Percentiles rank a stretch among this genome's conserved stretches.
Evolutionary conservation across 37 sponge, comb jelly and placozoan species (phyloP).

Genomic region (Aplysina aerophoba): DNA sequence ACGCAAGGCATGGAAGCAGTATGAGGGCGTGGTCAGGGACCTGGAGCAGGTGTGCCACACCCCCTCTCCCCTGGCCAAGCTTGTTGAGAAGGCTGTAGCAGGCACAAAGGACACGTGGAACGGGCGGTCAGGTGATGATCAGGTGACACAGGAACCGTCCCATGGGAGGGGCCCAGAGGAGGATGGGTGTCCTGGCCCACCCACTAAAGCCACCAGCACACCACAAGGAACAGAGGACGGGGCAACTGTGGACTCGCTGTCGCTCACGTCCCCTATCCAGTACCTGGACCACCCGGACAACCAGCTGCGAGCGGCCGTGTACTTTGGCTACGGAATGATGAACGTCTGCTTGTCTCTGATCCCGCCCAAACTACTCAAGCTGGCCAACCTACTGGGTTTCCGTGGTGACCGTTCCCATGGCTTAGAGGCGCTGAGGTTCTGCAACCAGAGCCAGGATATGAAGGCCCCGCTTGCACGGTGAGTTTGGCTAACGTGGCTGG

Average conservation of each 20-base stretch:
- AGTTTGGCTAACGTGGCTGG: too few relatives aligned
- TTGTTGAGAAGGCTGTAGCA: too few relatives aligned
- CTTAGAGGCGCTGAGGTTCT: constrained; percentile 80
- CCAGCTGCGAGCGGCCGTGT: constrained; percentile 72
- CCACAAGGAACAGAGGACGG: too few relatives aligned
- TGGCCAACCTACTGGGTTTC: constrained; percentile 97
- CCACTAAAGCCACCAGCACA: neutral
- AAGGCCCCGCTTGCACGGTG: constrained; percentile 89
- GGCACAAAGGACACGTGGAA: too few relatives aligned
- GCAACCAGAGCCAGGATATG: constrained; percentile 80
- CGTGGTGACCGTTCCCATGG: constrained; percentile 80
- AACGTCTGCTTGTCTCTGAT: constrained; percentile 93
- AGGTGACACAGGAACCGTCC: neutral
- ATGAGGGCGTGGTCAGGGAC: constrained; percentile 71
- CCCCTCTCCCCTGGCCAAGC: constrained; percentile 60
- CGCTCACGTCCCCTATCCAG: constrained; percentile 9
- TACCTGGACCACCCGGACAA: constrained; percentile 27
- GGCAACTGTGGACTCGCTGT: neutral
- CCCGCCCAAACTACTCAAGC: constrained; percentile 88
- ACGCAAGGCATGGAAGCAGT: constrained; percentile 89
- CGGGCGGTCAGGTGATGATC: neutral
- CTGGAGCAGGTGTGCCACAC: constrained; percentile 66
- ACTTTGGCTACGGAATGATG: constrained; percentile 92
- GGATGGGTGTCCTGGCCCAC: neutral
- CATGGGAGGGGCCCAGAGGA: neutral